phyloP scores from a whole-genome alignment of 2,113 vertebrate genomes.

The Callopanchax toddi region DNA sequence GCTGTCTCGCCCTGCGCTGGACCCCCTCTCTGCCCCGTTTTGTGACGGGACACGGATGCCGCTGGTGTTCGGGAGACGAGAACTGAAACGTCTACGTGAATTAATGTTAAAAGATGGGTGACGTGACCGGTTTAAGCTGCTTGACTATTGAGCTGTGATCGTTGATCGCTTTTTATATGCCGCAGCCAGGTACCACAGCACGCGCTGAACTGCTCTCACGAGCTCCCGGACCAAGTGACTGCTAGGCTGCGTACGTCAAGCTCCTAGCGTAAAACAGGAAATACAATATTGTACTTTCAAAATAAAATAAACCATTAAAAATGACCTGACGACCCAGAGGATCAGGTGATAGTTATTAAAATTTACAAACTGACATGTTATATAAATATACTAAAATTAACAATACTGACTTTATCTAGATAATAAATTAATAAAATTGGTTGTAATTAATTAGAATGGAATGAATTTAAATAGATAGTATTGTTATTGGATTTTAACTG shows the following conservation, averaged over 20 bases:
- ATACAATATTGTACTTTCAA: neutral
- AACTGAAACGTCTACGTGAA: neutral
- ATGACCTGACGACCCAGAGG: too few relatives aligned
- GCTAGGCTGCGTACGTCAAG: conserved; percentile 13
- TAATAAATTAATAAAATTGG: neutral
- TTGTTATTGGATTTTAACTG: neutral
- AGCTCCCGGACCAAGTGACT: conserved; percentile 15
- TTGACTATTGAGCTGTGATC: conserved; percentile 1
- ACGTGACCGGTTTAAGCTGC: neutral
- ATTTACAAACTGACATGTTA: too few relatives aligned
- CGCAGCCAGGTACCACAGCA: conserved; percentile 29
- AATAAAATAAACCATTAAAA: conserved; percentile 27
- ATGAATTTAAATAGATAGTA: neutral
- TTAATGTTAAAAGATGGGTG: neutral
- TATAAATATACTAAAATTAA: neutral
- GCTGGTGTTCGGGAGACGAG: conserved; percentile 1
- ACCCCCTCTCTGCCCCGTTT: conserved; percentile 48
- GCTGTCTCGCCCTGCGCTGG: conserved; percentile 50
- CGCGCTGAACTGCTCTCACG: conserved; percentile 46
- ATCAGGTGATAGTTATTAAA: too few relatives aligned
- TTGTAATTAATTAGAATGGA: neutral
- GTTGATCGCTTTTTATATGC: conserved; percentile 19
- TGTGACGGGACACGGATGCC: conserved; percentile 34
- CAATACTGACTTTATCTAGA: neutral
- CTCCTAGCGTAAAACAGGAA: neutral